A percentile compares a stretch with the other conserved stretches of the same genome.
Conservation (phyloP, 1,140 invertebrate genomes). For the Lepidurus couesii region DNA sequence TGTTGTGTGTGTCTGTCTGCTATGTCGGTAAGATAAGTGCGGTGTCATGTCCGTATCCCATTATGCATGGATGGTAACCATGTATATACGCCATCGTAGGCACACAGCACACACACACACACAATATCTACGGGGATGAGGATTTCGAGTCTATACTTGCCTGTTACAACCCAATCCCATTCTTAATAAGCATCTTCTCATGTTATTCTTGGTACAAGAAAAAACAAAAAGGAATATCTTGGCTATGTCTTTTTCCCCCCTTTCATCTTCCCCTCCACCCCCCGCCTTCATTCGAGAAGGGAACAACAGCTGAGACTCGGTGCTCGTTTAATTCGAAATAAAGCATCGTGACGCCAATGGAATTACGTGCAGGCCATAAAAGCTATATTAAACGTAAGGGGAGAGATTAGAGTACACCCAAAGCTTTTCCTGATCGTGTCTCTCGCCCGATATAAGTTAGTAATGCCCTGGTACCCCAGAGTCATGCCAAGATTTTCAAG, state of each 20-base stretch:
- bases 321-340: background rate
- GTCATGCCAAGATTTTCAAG: background rate
- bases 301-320: conserved; percentile 13
- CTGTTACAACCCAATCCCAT: background rate
- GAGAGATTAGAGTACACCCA: background rate
- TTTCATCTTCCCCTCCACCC: background rate
- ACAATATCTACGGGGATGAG: background rate
- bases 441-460: background rate
- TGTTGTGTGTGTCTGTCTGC: conserved; percentile 4
- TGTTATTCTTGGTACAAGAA: background rate
- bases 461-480: background rate
- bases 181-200: background rate
- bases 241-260: background rate
- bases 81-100: conserved; percentile 10
- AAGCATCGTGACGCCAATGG: background rate
- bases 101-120: background rate
- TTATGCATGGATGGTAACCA: conserved; percentile 15
- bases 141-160: background rate
- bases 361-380: conserved; percentile 11
- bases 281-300: background rate
- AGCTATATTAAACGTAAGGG: background rate
- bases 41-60: conserved; percentile 16
- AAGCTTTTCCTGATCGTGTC: background rate
- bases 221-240: background rate
- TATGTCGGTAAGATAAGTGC: conserved; percentile 22